Conservation (phyloP, 2,888 invertebrate species). For the Polydrusus pterygomalis region DNA sequence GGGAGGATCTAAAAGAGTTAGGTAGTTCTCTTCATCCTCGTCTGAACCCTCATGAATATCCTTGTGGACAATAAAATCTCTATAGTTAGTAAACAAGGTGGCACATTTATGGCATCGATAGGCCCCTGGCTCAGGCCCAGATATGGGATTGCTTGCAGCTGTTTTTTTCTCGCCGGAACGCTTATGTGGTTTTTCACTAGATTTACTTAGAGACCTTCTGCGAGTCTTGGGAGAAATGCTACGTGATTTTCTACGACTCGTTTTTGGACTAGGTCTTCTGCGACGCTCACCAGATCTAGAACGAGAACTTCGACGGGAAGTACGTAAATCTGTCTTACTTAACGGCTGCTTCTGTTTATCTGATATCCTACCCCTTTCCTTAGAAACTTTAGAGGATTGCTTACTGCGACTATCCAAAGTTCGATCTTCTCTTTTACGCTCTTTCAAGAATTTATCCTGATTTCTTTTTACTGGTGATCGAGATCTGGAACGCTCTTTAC, state of each 20-base stretch:
- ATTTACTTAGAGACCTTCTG: neutral
- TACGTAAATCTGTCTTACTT: neutral
- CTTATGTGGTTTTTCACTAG: neutral
- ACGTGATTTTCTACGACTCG: conserved; percentile 8
- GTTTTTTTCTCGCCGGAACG: neutral
- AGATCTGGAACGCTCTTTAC: conserved; percentile 4
- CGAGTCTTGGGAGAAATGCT: neutral
- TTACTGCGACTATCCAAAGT: neutral
- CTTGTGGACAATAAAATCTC: conserved; percentile 36
- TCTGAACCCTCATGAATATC: conserved; percentile 32
- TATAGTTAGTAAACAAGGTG: conserved; percentile 42
- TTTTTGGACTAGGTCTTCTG: neutral
- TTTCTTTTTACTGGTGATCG: conserved; percentile 2
- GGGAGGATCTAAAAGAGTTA: conserved; percentile 19
- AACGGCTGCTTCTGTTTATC: no score
- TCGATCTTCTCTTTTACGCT: neutral
- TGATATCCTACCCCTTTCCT: neutral
- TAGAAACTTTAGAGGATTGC: conserved; percentile 3
- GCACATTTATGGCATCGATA: conserved; percentile 46
- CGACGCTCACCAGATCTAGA: conserved; percentile 15
- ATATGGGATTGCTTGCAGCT: neutral
- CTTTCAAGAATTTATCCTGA: neutral
- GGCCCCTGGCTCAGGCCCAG: conserved; percentile 15
- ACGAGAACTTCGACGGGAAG: conserved; percentile 7
- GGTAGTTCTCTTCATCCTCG: conserved; percentile 42